Evolutionary conservation across 2,888 invertebrate genomes (phyloP).

Genomic region (Geophilus truncorum): DNA sequence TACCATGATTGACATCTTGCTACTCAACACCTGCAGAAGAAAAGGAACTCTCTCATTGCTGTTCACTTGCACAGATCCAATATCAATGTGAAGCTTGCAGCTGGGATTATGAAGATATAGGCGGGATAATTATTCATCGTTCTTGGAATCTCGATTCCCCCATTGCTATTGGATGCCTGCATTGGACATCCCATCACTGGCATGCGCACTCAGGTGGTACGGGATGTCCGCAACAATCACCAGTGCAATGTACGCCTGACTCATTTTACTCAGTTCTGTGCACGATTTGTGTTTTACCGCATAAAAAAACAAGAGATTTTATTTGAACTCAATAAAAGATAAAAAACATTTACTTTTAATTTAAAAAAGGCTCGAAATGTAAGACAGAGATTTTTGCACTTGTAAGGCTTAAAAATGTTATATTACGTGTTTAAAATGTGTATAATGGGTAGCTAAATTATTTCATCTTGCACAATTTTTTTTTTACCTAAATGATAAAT

Average conservation of each 20-base stretch:
- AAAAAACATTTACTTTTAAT: too few species aligned
- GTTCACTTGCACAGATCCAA: not conserved
- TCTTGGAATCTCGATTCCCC: not conserved
- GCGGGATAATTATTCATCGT: not conserved
- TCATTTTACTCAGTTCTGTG: not conserved
- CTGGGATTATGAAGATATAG: not conserved
- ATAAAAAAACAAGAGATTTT: too few species aligned
- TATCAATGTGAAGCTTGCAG: not conserved
- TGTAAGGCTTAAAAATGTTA: too few species aligned
- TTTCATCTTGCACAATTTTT: too few species aligned
- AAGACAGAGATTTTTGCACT: too few species aligned
- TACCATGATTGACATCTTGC: conserved; percentile 59
- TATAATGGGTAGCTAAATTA: too few species aligned
- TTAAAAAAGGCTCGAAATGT: too few species aligned
- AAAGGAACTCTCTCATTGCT: not conserved
- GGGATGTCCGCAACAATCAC: not conserved
- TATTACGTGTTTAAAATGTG: too few species aligned
- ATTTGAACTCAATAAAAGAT: too few species aligned
- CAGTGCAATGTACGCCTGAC: not conserved
- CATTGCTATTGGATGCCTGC: not conserved
- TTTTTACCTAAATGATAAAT: too few species aligned
- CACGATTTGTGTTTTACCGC: not conserved
- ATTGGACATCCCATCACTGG: not conserved
- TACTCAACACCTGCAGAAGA: not conserved
- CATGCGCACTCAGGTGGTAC: not conserved